A percentile compares a stretch with the other conserved stretches of the same genome.
These are phyloP conservation scores for Aptenodytes patagonicus DNA, from an alignment of 2,113 vertebrate species.

Conservation along the genomic window DNA sequence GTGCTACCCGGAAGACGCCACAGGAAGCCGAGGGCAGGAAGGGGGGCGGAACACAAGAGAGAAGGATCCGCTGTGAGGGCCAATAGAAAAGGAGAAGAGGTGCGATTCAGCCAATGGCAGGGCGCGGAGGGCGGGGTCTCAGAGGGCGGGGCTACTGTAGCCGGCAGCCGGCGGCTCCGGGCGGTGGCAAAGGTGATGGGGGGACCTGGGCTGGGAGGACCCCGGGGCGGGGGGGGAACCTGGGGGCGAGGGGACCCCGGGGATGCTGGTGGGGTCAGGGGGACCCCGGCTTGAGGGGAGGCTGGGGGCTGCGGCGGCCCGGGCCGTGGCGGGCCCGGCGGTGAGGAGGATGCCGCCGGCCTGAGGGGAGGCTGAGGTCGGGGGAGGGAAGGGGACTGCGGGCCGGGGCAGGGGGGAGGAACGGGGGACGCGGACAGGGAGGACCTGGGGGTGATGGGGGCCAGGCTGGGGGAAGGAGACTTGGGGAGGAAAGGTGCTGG, in stretches of 20 bases:
- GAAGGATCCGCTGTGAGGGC: accelerated
- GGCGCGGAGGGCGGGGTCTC: accelerated
- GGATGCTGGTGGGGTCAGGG: not conserved
- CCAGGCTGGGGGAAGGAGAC: not conserved
- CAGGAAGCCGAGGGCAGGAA: not conserved
- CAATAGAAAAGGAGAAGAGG: not conserved
- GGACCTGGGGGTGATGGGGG: no score
- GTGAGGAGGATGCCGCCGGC: no score
- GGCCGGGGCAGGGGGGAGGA: no score
- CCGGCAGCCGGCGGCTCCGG: not conserved
- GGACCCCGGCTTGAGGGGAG: not conserved
- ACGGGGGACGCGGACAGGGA: no score
- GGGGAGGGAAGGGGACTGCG: no score
- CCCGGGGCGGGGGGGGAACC: not conserved
- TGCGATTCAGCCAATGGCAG: not conserved
- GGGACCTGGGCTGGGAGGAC: accelerated
- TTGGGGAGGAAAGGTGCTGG: not conserved
- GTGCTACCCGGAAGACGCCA: not conserved
- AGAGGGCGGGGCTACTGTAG: not conserved
- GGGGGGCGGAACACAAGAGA: not conserved
- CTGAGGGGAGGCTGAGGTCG: no score
- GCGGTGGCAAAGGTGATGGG: not conserved
- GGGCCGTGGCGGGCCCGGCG: not conserved
- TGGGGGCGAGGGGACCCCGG: not conserved
- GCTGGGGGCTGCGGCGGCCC: not conserved